Evolutionary conservation across 2,113 vertebrate genomes (phyloP).

Genomic region (Columba livia): DNA sequence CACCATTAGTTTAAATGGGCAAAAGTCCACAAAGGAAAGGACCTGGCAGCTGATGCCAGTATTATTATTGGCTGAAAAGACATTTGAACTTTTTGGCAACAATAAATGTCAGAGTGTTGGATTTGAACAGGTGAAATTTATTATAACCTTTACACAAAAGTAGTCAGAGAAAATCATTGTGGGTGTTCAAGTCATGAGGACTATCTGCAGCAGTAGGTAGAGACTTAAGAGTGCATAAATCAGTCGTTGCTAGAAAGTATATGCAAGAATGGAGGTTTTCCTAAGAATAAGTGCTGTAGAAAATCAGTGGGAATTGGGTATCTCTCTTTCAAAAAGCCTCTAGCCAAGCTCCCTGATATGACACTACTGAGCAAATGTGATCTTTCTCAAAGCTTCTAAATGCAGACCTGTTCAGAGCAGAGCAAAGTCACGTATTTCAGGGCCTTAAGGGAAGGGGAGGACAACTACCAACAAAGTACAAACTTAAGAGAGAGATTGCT

Average conservation of each 20-base stretch:
- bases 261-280: background rate
- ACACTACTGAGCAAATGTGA: background rate
- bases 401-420: background rate
- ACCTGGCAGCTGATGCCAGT: background rate
- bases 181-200: background rate
- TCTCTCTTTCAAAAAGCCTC: background rate
- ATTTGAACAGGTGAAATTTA: constrained; percentile 50
- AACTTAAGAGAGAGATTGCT: background rate
- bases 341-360: background rate
- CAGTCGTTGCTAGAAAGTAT: constrained; percentile 24
- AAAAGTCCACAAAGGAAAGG: constrained; percentile 38
- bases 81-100: constrained; percentile 7
- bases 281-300: background rate
- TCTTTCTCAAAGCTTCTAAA: background rate
- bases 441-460: background rate
- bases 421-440: background rate
- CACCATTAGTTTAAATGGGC: constrained; percentile 34
- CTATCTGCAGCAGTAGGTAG: background rate
- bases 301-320: background rate
- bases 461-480: background rate
- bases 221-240: constrained; percentile 11
- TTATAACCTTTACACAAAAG: constrained; percentile 15
- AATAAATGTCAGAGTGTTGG: background rate
- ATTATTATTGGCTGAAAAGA: constrained; percentile 48
- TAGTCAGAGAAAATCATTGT: constrained; percentile 2